Percentiles rank a stretch among this genome's conserved stretches.
Conservation (phyloP, 2,797 vertebrate genomes). For the Rhinatrema bivittatum region DNA sequence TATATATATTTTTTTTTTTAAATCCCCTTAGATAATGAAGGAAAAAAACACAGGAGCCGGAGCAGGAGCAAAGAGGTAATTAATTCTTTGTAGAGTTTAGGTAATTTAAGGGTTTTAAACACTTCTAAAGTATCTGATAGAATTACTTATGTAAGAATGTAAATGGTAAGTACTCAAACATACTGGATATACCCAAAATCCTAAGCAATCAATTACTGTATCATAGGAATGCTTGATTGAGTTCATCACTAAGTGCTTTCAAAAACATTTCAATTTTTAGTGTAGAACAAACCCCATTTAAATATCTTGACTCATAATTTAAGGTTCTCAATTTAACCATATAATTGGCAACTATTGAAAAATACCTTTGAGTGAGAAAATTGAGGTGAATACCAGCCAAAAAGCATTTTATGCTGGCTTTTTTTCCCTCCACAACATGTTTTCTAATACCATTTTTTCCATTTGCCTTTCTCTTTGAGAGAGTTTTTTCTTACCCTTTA, state of each 20-base stretch:
- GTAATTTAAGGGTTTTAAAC: constrained; percentile 58
- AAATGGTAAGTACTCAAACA: constrained; percentile 84
- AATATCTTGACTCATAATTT: too few species aligned
- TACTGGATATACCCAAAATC: constrained; percentile 45
- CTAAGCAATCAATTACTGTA: constrained; percentile 58
- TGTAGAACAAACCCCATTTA: too few species aligned
- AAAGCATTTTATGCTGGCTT: too few species aligned
- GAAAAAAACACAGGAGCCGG: constrained; percentile 86
- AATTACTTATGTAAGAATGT: constrained; percentile 48
- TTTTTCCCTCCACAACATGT: too few species aligned
- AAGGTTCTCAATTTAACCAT: too few species aligned
- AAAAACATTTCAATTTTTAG: constrained; percentile 50
- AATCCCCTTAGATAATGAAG: constrained; percentile 70
- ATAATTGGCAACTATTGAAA: too few species aligned
- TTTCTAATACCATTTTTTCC: too few species aligned
- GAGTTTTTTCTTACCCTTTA: too few species aligned
- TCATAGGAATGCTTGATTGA: constrained; percentile 61
- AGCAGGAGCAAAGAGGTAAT: constrained; percentile 99
- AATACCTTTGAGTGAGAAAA: too few species aligned
- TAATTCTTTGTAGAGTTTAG: constrained; percentile 72
- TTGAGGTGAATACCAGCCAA: too few species aligned
- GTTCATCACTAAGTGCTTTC: constrained; percentile 53
- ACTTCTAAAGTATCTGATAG: constrained; percentile 53
- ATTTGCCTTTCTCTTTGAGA: too few species aligned
- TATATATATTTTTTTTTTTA: too few species aligned